Base-by-base conservation (phyloP, 2,113 vertebrate species). In the Arothron firmamentum region DNA sequence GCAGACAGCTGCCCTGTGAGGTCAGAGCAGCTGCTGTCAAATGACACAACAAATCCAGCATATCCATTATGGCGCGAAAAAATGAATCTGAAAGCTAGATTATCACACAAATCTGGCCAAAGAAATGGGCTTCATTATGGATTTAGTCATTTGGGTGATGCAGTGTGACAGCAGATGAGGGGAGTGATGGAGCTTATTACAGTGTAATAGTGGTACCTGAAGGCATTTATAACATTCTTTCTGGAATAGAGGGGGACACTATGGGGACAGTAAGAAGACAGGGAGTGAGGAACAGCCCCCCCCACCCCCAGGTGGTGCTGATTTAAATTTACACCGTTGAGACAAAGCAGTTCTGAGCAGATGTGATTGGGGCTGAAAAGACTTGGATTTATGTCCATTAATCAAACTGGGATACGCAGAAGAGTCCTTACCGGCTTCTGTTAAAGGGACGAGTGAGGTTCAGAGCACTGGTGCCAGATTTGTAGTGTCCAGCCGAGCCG, bases 371-470 rank as follows among this genome's bases (percentile, higher is more conserved):
- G 34, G 34, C 3, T 12, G 34, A 12, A 38, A 2, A 11, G 2
- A 12, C 34, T 38, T 12, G 3, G 2, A 12, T 38, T 10, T 38
- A 12, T 38, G 34, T 38, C 34, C 34, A 12, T 38, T 38, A 10
- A 12, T 12, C 8, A 10, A 12, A 2, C 34, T 2, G 34, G 9
- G 6, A 31, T 31, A 38, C 2, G 34, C 34, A 38, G 10, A 65
- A 28, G 21, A 14, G 51, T 52, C 15, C 83, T 90, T 93, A 98
- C 96, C 96, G 92, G 83, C 91, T 96, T 90, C 96, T 93, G 82
- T 92, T 94, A 91, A 97, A 99, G 16, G 93, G 95, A 66, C 95
- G 94, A 74, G 91, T 88, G 82, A 96, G 88, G 83, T 90, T 96
- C 63, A 96, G 78, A 77, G 94, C 88, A 82, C 88, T 91, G 87